Evolutionary conservation across 2,113 vertebrate genomes (phyloP), one percentile per base, ranked within the genome.

Genomic region (Stomatorhinus ivindoensis): DNA sequence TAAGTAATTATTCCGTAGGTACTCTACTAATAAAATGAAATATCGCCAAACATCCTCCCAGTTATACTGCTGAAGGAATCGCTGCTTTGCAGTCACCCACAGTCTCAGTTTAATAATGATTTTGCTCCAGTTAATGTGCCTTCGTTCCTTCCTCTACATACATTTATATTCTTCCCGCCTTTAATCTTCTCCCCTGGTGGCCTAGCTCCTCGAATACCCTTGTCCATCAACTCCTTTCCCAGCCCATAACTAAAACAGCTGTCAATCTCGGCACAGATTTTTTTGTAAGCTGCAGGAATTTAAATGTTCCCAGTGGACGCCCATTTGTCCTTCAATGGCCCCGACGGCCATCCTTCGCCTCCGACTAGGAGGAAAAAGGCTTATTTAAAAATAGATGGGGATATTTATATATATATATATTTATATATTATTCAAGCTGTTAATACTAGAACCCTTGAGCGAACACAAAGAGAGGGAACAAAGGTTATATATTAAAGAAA

Each of bases 401-500:
- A 94, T 95, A 95, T 94, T 17, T 39, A 76, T 76, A 39, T 76
- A 76, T 76, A 39, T 76, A 76, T 76, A 17, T 39, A 73, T 73
- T 1, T 96, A 96, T 96, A 95, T 96, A 96, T 96, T 96, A 96
- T 96, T 97, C 94, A 97, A 95, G 89, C 92, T 92, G 93, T 94
- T 91, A 89, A 93, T 95, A 94, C 93, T 91, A 92, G 92, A 92
- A 69, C 91, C 88, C 92, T 87, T 95, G 95, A 96, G 94, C 93
- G 93, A 96, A 93, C 93, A 94, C 8, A 69, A 46, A 88, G 73
- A 76, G 24, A 3, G 44, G 95, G 92, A 93, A 94, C 95, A 94
- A 96, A 95, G 96, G 96, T 97, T 96, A 97, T 97, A 96, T 97
- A 96, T 96, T 96, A 96, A 93, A 92, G 88, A 96, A 96, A 87